phyloP scores from a whole-genome alignment of 2,113 vertebrate species.

The Brachyistius frenatus region DNA sequence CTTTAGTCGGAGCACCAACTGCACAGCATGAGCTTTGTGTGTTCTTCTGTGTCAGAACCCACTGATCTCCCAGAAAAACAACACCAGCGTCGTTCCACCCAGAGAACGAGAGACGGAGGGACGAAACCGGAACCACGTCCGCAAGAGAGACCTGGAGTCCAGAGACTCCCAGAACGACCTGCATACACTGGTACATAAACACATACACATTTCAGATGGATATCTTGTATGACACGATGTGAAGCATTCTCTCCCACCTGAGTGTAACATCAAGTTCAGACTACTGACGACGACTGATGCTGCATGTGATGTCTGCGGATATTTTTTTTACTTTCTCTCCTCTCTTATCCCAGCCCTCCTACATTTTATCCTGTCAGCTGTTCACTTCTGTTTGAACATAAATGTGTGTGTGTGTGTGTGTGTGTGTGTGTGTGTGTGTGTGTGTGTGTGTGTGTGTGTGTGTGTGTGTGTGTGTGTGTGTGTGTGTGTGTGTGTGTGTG shows the following conservation, averaged over 20 bases:
- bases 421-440: constrained; percentile 46
- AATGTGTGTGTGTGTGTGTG: too few relatives aligned
- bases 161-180: constrained; percentile 78
- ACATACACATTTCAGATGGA: neutral
- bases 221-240: too few relatives aligned
- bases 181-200: constrained; percentile 87
- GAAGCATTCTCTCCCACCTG: too few relatives aligned
- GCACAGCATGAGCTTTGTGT: neutral
- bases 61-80: constrained; percentile 82
- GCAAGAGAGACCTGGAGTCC: constrained; percentile 85
- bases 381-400: too few relatives aligned
- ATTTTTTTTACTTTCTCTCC: too few relatives aligned
- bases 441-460: constrained; percentile 46
- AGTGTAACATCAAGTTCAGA: too few relatives aligned
- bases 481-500: constrained; percentile 37
- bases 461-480: too few relatives aligned
- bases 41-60: constrained; percentile 70
- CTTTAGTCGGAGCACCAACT: neutral
- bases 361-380: too few relatives aligned
- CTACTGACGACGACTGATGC: too few relatives aligned
- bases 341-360: too few relatives aligned
- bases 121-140: constrained; percentile 77
- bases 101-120: constrained; percentile 79
- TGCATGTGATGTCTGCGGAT: too few relatives aligned
- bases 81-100: constrained; percentile 70